Percentiles rank a stretch among this genome's conserved stretches.
Evolutionary conservation across 2,113 vertebrate genomes (phyloP).

Genomic region (Xenopus borealis): DNA sequence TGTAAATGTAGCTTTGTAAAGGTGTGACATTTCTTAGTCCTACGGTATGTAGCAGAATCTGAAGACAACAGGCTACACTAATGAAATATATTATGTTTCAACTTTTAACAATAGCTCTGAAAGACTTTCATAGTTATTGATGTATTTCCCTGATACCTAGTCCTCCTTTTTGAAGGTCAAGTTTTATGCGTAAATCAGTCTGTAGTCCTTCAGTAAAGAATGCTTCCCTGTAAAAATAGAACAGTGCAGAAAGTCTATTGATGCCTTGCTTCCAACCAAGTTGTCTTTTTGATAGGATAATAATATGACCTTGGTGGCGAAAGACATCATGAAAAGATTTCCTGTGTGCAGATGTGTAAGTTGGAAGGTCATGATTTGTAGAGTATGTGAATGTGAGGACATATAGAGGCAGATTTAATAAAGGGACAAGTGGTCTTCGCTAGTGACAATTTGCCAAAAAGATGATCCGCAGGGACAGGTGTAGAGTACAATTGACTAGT

Average conservation of each 20-base stretch:
- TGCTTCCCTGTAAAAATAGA: conserved; percentile 2
- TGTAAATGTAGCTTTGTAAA: neutral
- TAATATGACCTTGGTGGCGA: neutral
- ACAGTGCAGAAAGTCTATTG: conserved; percentile 17
- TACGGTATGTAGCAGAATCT: neutral
- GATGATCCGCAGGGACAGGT: too few species aligned
- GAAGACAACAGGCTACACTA: neutral
- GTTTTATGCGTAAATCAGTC: conserved; percentile 4
- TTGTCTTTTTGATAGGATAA: neutral
- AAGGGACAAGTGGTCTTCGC: too few species aligned
- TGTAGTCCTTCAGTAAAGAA: neutral
- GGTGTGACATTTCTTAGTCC: too few species aligned
- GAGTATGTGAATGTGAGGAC: neutral
- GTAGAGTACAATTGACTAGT: too few species aligned
- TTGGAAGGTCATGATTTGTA: neutral
- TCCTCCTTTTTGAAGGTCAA: conserved; percentile 6
- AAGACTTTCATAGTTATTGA: neutral
- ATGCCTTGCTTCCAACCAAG: conserved; percentile 12
- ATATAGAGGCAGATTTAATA: neutral
- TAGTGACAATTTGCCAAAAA: too few species aligned
- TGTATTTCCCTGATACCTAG: conserved; percentile 5
- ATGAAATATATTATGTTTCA: neutral
- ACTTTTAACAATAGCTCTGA: too few species aligned
- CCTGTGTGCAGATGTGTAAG: conserved; percentile 11
- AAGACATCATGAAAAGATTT: neutral